These are phyloP conservation scores for Hiodon tergisus DNA, from an alignment of 2,113 vertebrate species.

Conservation along the genomic window DNA sequence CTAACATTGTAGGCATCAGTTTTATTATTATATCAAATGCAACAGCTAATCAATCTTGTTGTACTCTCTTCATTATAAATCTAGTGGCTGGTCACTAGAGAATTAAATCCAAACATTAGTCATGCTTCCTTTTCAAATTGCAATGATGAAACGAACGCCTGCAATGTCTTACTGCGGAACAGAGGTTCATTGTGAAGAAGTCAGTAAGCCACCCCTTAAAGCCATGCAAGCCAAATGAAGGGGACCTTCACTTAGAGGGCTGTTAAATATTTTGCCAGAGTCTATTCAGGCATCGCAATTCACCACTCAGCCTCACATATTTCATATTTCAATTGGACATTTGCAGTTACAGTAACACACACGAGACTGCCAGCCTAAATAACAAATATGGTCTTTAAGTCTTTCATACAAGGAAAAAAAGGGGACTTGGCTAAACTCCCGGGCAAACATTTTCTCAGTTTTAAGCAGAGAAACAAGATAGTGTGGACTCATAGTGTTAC, in stretches of 20 bases:
- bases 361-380: slow-evolving; percentile 41
- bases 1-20: not conserved
- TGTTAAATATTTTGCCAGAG: slow-evolving; percentile 39
- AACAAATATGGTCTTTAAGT: slow-evolving; percentile 34
- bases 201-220: not conserved
- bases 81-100: not conserved
- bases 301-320: slow-evolving; percentile 25
- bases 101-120: not conserved
- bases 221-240: slow-evolving; percentile 27
- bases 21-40: not conserved
- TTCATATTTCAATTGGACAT: slow-evolving; percentile 31
- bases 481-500: slow-evolving; percentile 26
- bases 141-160: not conserved
- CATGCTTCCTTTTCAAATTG: not conserved
- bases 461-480: not conserved
- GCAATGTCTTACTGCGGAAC: slow-evolving; percentile 29
- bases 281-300: slow-evolving; percentile 16
- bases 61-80: not conserved
- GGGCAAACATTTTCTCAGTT: slow-evolving; percentile 32
- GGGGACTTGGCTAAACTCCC: slow-evolving; percentile 19
- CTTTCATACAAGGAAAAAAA: slow-evolving; percentile 28
- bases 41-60: not conserved
- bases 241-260: slow-evolving; percentile 26
- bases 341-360: slow-evolving; percentile 32
- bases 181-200: slow-evolving; percentile 27